Conservation (phyloP, 2,888 invertebrate genomes). For the Junonia oenone region DNA sequence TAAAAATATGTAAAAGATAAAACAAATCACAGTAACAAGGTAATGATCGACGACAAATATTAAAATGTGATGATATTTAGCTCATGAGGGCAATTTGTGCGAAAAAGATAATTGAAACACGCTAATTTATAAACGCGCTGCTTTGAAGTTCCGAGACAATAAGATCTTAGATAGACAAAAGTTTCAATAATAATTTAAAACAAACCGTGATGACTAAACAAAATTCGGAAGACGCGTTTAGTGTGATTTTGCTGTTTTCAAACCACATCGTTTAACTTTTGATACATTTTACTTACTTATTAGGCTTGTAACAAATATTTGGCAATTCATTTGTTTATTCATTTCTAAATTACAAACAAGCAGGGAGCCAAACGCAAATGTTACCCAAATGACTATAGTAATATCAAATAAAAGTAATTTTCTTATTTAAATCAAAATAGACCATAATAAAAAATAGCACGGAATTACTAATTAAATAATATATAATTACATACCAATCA, state of each 20-base stretch:
- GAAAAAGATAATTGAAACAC: slow-evolving; percentile 26
- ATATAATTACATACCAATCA: no score
- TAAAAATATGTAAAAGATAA: slow-evolving; percentile 47
- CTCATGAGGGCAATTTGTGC: slow-evolving; percentile 37
- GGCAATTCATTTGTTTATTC: not conserved
- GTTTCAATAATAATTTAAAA: slow-evolving; percentile 10
- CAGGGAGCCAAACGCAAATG: no score
- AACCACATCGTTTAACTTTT: not conserved
- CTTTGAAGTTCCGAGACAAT: not conserved
- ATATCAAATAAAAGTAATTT: no score
- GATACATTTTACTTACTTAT: not conserved
- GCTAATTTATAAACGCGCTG: slow-evolving; percentile 9
- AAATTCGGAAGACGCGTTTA: slow-evolving; percentile 31
- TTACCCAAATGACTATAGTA: no score
- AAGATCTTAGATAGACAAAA: slow-evolving; percentile 1
- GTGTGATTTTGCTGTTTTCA: slow-evolving; percentile 30
- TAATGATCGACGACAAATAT: slow-evolving; percentile 53
- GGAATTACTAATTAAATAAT: no score
- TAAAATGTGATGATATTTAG: slow-evolving; percentile 51
- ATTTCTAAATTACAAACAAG: not conserved
- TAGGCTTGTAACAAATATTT: not conserved
- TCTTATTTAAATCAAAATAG: no score
- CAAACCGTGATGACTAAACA: slow-evolving; percentile 15
- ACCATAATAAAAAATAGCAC: no score
- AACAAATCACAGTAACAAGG: slow-evolving; percentile 75